Base-by-base conservation (phyloP, 2,113 vertebrate genomes). In the Smithornis capensis region DNA sequence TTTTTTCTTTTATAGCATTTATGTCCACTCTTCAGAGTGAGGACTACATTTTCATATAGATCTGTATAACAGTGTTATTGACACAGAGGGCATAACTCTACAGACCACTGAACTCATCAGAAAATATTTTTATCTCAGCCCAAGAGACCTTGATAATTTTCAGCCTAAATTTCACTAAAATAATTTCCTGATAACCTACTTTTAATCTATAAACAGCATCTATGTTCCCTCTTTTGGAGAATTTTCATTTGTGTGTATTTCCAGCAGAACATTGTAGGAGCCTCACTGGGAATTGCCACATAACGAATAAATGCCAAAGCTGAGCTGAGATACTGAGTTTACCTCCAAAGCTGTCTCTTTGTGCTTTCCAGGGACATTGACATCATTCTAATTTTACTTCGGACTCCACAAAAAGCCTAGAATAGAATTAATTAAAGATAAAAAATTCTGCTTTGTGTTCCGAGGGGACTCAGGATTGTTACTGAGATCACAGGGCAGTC, bases 131-230 rank as follows among this genome's bases (percentile, higher is more conserved):
- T 57, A 25, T 64, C 67, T 76, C 53, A 84, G 6, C 62, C 52
- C 94, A 87, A 75, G 57, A 87, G 87, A 87, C n/a, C 37, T 40
- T 6, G 5, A 75, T 60, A 33, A 82, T 79, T 95, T 96, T 87
- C 60, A 79, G 21, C 40, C 62, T 92, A 94, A 91, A 65, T 82
- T 80, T 79, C 65, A 53, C 45, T 65, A 87, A 84, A 95, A 92
- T 45, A 62, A 90, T 92, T 94, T 92, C 87, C 89, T 83, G 18
- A 67, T 88, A 96, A 92, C 75, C 82, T 77, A 94, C 35, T 94
- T 96, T 94, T 78, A 64, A 57, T 60, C 64, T 94, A 92, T 80
- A 84, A 93, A 92, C 68, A 90, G 52, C 16, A 27, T 68, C 52
- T 22, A 10, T 44, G 29, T 70, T 87, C 47, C 71, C 17, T 86